Evolutionary conservation across 2,797 vertebrate species (phyloP).

Genomic region (Eulemur mongoz): DNA sequence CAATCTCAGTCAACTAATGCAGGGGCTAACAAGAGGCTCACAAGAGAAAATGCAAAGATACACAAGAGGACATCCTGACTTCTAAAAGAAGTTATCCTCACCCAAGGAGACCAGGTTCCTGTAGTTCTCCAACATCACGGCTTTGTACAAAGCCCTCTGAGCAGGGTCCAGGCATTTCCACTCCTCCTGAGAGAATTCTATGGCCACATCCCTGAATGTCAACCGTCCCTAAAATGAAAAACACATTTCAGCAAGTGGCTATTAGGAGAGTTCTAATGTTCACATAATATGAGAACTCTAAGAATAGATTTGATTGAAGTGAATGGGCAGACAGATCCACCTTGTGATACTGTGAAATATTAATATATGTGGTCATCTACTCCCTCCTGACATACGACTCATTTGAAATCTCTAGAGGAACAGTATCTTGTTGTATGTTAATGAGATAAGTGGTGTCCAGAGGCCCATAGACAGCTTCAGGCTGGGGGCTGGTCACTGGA

Average conservation of each 20-base stretch:
- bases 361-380: no score
- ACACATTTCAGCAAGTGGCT: background rate
- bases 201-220: slow-evolving; percentile 13
- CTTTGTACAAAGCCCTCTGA: background rate
- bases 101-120: background rate
- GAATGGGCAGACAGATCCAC: background rate
- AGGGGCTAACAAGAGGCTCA: background rate
- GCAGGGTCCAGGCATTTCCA: background rate
- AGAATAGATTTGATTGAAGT: background rate
- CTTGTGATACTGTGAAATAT: background rate
- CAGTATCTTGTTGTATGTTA: background rate
- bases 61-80: background rate
- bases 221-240: background rate
- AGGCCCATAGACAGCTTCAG: background rate
- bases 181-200: slow-evolving; percentile 9
- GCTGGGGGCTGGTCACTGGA: background rate
- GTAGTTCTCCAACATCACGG: slow-evolving; percentile 36
- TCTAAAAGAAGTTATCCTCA: background rate
- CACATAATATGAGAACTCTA: background rate
- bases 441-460: background rate
- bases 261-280: background rate
- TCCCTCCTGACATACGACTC: background rate
- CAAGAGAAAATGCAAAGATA: background rate
- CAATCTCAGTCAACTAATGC: background rate
- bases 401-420: background rate